Conservation (phyloP, 2,888 invertebrate species). For the Tyria jacobaeae region DNA sequence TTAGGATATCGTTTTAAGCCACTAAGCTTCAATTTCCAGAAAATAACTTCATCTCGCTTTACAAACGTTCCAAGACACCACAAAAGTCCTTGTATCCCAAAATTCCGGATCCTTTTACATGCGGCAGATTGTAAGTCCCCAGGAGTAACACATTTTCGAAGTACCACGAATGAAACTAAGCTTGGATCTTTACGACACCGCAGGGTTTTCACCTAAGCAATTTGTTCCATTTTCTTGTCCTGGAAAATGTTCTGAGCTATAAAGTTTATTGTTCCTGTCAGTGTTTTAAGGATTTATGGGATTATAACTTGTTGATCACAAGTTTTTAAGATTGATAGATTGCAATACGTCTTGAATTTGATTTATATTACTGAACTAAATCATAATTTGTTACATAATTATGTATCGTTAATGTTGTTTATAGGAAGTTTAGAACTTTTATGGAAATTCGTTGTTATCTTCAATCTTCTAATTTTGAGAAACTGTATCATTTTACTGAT, state of each 20-base stretch:
- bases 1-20: no score
- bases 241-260: conserved; percentile 59
- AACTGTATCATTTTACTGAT: neutral
- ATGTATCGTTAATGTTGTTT: conserved; percentile 18
- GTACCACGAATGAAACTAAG: conserved; percentile 63
- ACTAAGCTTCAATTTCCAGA: no score
- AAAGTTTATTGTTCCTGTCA: conserved; percentile 59
- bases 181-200: conserved; percentile 69
- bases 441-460: neutral
- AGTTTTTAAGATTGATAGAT: conserved; percentile 52
- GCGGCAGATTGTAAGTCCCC: conserved; percentile 51
- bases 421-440: conserved; percentile 8
- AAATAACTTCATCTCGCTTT: neutral
- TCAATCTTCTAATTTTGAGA: neutral
- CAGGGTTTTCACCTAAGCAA: conserved; percentile 70
- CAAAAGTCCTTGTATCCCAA: conserved; percentile 14
- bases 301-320: conserved; percentile 54
- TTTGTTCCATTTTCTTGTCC: conserved; percentile 62
- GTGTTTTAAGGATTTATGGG: conserved; percentile 53
- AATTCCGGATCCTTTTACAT: conserved; percentile 32
- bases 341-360: conserved; percentile 42
- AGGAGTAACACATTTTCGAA: conserved; percentile 64
- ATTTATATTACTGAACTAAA: conserved; percentile 20
- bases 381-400: conserved; percentile 27
- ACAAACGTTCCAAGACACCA: conserved; percentile 5